Conservation (phyloP, 1,140 invertebrate genomes). For the Laodelphax striatellus region DNA sequence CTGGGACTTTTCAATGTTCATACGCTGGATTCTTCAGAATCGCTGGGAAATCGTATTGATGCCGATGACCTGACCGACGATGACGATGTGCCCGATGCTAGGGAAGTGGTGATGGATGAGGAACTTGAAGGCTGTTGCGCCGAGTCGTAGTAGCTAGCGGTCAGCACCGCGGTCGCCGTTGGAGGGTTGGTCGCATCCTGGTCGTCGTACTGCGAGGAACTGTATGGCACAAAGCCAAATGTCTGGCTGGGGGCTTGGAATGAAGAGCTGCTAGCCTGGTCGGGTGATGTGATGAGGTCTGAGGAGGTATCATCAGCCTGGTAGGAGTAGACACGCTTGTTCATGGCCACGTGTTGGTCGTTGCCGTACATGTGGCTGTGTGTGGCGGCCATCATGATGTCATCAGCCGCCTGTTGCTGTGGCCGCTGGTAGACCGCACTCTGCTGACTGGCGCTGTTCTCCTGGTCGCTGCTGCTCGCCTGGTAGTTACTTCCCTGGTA, state of each 20-base stretch:
- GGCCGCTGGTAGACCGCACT: not conserved
- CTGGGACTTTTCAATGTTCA: too few relatives aligned
- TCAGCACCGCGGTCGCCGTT: slow-evolving; percentile 1
- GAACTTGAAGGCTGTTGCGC: not conserved
- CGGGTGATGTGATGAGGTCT: not conserved
- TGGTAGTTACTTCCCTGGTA: too few relatives aligned
- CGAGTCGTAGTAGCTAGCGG: slow-evolving; percentile 14
- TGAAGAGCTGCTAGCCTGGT: slow-evolving; percentile 4
- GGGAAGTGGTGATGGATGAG: not conserved
- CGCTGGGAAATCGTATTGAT: too few relatives aligned
- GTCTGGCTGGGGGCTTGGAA: slow-evolving; percentile 19
- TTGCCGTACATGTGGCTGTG: not conserved
- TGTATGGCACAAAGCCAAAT: slow-evolving; percentile 16
- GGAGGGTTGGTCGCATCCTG: not conserved
- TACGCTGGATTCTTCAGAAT: too few relatives aligned
- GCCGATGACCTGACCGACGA: too few relatives aligned
- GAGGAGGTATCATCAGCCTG: not conserved
- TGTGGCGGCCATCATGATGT: not conserved
- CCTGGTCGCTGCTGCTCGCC: too few relatives aligned
- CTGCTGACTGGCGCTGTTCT: too few relatives aligned
- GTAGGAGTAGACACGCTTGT: not conserved
- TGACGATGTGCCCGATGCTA: too few relatives aligned
- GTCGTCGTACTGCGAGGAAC: not conserved
- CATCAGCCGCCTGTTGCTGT: not conserved
- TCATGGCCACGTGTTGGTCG: not conserved